phyloP scores from a whole-genome alignment of 1,140 invertebrate species.

The Pachypeltis micranthus region DNA sequence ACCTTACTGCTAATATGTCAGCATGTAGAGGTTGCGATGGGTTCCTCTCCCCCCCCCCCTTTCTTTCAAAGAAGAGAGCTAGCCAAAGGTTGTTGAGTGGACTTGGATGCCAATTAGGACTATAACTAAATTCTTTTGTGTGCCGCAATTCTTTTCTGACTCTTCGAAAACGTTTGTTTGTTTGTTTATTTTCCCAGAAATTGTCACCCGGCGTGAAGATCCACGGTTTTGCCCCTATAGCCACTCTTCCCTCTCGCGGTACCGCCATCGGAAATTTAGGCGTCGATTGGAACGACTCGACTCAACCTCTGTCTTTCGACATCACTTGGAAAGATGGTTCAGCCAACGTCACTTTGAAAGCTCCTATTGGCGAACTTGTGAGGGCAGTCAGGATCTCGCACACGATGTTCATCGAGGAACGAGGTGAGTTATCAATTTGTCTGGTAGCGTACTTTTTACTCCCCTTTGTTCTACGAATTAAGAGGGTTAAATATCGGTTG shows the following conservation, averaged over 20 bases:
- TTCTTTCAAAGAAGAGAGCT: too few relatives aligned
- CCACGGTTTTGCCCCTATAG: slow-evolving; percentile 69
- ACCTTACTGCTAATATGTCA: too few relatives aligned
- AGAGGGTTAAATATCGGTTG: too few relatives aligned
- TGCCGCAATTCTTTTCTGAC: neutral
- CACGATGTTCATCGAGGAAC: slow-evolving; percentile 59
- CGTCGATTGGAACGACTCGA: slow-evolving; percentile 90
- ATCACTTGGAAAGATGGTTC: slow-evolving; percentile 50
- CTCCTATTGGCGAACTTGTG: slow-evolving; percentile 80
- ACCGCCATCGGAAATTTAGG: slow-evolving; percentile 56
- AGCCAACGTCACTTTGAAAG: slow-evolving; percentile 55
- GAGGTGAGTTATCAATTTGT: slow-evolving; percentile 46
- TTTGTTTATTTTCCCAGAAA: slow-evolving; percentile 37
- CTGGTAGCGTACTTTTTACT: too few relatives aligned
- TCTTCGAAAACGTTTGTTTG: slow-evolving; percentile 9
- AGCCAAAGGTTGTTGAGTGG: slow-evolving; percentile 10
- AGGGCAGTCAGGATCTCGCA: slow-evolving; percentile 67
- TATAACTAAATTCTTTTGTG: neutral
- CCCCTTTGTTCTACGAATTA: too few relatives aligned
- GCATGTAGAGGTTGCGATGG: too few relatives aligned
- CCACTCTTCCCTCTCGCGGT: slow-evolving; percentile 37
- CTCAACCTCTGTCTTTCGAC: slow-evolving; percentile 72
- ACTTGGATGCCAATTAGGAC: neutral
- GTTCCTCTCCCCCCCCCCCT: too few relatives aligned
- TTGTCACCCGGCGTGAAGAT: slow-evolving; percentile 59